Evolutionary conservation across 2,888 invertebrate species (phyloP), one percentile per base, ranked within the genome.

Genomic region (Spodoptera littoralis): DNA sequence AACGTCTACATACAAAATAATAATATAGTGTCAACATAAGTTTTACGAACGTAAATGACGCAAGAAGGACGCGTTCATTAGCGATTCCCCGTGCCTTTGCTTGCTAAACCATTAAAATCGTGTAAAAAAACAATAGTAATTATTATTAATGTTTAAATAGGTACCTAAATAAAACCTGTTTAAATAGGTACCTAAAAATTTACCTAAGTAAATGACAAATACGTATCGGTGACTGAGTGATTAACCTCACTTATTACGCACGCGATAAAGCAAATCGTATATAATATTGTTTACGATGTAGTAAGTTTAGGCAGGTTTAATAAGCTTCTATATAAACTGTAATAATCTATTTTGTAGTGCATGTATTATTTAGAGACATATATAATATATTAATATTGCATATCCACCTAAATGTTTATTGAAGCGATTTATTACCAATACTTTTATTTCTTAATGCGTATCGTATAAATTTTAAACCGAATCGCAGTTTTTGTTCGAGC

Each of bases 61-160:
- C 22, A 50, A 65, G 75, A 74, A 77, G 75, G 76, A 68, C 78
- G 44, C 4, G 22, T 65, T 55, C 47, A 62, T 77, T 64, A 68
- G 70, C 49, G 56, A 54, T 60, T 62, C 66, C 59, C 22, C 51
- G 27, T 8, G 24, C 27, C 41, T 61, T 58, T 58, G 48, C 48
- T 55, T 77, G 59, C 48, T 60, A 42, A 62, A 51, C 24, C 53
- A 65, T 60, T 62, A 64, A 65, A 66, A 51, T 12, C 36, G 9
- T 53, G 18, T 42, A 41, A 62, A 67, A 70, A 54, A n/a, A 41
- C 43, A 43, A 18, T 8, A 18, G 36, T 36, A 36, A 36, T 36
- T 49, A 42, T 22, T 27, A 45, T 53, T 9, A 30, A 49, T 60
- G 36, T 61, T 54, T 46, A 43, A 27, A 46, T 11, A 43, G 11